Evolutionary conservation across 2,797 vertebrate genomes (phyloP).

Genomic region (Ispidina picta): DNA sequence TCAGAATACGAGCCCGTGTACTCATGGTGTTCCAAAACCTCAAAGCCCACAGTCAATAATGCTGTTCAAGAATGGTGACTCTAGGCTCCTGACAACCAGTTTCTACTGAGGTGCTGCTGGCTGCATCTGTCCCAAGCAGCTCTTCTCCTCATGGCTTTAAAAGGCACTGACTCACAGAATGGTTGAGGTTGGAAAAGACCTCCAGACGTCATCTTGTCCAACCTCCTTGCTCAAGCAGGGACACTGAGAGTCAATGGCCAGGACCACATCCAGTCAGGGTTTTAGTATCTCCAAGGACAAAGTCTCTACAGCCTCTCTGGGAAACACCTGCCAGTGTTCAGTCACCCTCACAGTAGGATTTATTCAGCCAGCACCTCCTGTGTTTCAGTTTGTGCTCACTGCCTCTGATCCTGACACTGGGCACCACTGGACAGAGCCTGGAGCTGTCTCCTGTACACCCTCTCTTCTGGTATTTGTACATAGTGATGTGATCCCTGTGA

Average conservation of each 20-base stretch:
- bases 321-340: not conserved
- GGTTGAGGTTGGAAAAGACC: not conserved
- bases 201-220: not conserved
- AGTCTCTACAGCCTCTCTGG: not conserved
- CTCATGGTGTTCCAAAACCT: constrained; percentile 41
- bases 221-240: not conserved
- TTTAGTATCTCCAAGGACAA: not conserved
- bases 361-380: not conserved
- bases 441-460: not conserved
- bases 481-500: not conserved
- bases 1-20: not conserved
- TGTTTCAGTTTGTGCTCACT: too few species aligned
- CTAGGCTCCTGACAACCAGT: constrained; percentile 32
- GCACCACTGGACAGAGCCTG: not conserved
- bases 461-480: not conserved
- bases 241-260: not conserved
- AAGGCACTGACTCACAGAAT: not conserved
- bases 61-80: constrained; percentile 35
- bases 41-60: constrained; percentile 11
- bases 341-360: too few species aligned
- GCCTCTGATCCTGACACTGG: too few species aligned
- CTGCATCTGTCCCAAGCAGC: not conserved
- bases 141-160: not conserved
- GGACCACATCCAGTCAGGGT: not conserved
- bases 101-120: constrained; percentile 41